Percentiles rank a stretch among this genome's conserved stretches.
These are phyloP conservation scores for Drosophila varians DNA, from an alignment of 1,140 invertebrate genomes.

Conservation along the genomic window DNA sequence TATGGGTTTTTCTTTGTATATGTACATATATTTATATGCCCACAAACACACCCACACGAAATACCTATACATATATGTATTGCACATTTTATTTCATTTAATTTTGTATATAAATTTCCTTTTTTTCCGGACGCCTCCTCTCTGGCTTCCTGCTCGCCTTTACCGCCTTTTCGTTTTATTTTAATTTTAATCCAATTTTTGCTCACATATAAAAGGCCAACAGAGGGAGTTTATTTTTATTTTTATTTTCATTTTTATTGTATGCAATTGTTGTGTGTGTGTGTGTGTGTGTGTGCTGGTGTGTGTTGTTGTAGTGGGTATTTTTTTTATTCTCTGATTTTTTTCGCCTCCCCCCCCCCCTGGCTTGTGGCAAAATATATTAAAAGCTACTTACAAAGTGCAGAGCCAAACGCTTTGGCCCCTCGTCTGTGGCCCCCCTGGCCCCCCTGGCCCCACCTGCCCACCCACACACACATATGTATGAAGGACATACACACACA, in stretches of 20 bases:
- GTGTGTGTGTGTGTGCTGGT: background rate
- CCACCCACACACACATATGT: no score
- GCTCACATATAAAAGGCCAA: slow-evolving; percentile 32
- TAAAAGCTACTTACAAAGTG: slow-evolving; percentile 82
- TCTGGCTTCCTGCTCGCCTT: background rate
- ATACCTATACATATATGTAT: background rate
- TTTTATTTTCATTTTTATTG: slow-evolving; percentile 12
- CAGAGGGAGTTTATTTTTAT: slow-evolving; percentile 50
- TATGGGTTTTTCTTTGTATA: background rate
- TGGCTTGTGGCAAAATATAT: slow-evolving; percentile 77
- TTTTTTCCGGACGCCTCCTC: slow-evolving; percentile 24
- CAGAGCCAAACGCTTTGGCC: slow-evolving; percentile 59
- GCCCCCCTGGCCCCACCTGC: no score
- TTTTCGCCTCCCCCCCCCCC: slow-evolving; percentile 47
- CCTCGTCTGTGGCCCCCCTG: slow-evolving; percentile 27
- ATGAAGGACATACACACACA: slow-evolving; percentile 12
- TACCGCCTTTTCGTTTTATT: slow-evolving; percentile 50
- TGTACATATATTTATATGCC: background rate
- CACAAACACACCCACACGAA: no score
- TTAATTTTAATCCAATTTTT: slow-evolving; percentile 76
- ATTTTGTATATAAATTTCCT: slow-evolving; percentile 45
- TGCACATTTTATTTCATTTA: slow-evolving; percentile 44
- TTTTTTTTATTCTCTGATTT: slow-evolving; percentile 42
- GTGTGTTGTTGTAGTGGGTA: slow-evolving; percentile 19
- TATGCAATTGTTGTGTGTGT: background rate